phyloP scores from a whole-genome alignment of 2,797 vertebrate genomes.

The Crocidura indochinensis region DNA sequence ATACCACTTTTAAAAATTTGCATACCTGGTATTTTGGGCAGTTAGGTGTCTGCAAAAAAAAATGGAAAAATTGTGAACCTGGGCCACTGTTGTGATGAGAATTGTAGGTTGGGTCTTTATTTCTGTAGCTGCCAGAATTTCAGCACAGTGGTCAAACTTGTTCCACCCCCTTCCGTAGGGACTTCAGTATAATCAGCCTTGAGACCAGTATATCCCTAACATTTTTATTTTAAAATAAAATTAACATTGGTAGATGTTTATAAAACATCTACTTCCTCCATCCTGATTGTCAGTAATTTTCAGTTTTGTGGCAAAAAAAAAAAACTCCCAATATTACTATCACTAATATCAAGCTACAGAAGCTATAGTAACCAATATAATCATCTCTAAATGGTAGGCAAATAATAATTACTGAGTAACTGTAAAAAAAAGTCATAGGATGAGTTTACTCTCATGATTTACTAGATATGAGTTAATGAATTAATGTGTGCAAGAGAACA shows the following conservation, averaged over 20 bases:
- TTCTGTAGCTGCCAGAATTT: too few species aligned
- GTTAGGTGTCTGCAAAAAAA: too few species aligned
- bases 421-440: not conserved
- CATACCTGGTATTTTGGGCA: too few species aligned
- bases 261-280: slow-evolving; percentile 35
- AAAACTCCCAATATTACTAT: not conserved
- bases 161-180: too few species aligned
- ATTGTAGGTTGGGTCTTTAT: too few species aligned
- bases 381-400: not conserved
- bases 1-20: too few species aligned
- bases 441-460: not conserved
- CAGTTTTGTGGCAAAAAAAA: slow-evolving; percentile 30
- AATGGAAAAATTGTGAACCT: too few species aligned
- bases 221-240: too few species aligned
- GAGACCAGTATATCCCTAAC: too few species aligned
- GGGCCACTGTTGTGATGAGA: too few species aligned
- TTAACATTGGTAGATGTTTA: not conserved
- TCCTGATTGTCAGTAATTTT: not conserved
- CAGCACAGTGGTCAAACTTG: too few species aligned
- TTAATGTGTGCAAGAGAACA: not conserved
- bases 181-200: too few species aligned
- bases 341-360: not conserved
- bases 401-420: slow-evolving; percentile 6
- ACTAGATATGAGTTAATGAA: not conserved
- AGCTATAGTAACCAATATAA: not conserved